Evolutionary conservation across 2,888 invertebrate species (phyloP).

Genomic region (Gymnoscelis rufifasciata): DNA sequence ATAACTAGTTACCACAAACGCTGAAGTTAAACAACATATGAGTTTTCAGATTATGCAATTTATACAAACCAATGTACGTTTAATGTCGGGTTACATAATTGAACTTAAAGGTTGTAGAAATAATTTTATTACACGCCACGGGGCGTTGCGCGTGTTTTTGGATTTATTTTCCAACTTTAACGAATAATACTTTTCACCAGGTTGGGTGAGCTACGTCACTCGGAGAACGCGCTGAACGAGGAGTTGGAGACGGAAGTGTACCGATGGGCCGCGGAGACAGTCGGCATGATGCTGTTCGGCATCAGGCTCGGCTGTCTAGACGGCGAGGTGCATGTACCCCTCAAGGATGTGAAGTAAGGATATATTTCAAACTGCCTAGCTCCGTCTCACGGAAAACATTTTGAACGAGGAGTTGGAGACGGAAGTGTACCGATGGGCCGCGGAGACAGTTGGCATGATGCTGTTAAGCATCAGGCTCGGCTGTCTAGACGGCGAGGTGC

Average conservation of each 20-base stretch:
- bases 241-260: constrained; percentile 65
- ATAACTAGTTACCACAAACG: no score
- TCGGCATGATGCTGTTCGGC: constrained; percentile 63
- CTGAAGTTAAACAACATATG: no score
- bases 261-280: constrained; percentile 65
- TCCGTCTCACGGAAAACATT: constrained; percentile 60
- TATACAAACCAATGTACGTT: no score
- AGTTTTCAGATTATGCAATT: no score
- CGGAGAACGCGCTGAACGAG: constrained; percentile 64
- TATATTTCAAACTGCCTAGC: no score
- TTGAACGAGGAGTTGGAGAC: constrained; percentile 66
- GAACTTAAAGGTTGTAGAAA: no score
- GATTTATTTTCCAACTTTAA: no score
- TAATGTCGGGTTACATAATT: no score
- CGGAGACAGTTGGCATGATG: constrained; percentile 63
- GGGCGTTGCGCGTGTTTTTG: no score
- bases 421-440: constrained; percentile 66
- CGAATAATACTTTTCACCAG: no score
- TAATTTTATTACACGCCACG: no score
- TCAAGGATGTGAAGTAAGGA: constrained; percentile 51
- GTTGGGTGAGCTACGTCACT: constrained; percentile 55
- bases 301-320: constrained; percentile 65
- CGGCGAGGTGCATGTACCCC: constrained; percentile 54
- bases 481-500: constrained; percentile 59
- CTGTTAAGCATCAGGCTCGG: constrained; percentile 64